A percentile compares a stretch with the other conserved stretches of the same genome.
phyloP scores from a whole-genome alignment of 2,113 vertebrate genomes.

The Centropus unirufus region DNA sequence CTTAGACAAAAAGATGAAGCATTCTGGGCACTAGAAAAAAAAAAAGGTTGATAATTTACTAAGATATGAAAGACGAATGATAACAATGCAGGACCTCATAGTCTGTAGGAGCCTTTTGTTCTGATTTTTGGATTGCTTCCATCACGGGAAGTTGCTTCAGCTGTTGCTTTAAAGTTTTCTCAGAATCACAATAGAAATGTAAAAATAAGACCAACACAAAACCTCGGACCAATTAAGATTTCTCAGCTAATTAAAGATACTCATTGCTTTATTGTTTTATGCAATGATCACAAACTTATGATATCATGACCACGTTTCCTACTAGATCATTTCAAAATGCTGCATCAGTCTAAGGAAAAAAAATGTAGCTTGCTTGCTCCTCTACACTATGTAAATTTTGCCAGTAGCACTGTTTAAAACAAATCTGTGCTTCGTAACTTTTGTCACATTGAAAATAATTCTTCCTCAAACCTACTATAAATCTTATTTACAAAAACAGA shows the following conservation, averaged over 20 bases:
- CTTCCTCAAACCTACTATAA: not conserved
- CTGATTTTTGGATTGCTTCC: slow-evolving; percentile 43
- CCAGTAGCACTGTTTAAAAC: not conserved
- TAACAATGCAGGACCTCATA: slow-evolving; percentile 1
- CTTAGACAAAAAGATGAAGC: not conserved
- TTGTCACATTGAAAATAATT: not conserved
- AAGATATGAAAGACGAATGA: not conserved
- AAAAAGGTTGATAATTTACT: not conserved
- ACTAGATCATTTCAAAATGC: not conserved
- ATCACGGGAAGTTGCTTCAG: slow-evolving; percentile 41
- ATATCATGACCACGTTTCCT: not conserved
- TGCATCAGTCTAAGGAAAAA: not conserved
- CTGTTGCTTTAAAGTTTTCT: slow-evolving; percentile 27
- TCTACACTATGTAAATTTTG: not conserved
- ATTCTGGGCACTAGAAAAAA: not conserved
- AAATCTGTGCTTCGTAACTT: not conserved
- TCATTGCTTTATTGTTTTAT: not conserved
- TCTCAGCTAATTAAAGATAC: not conserved
- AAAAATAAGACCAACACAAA: not conserved
- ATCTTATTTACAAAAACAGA: not conserved
- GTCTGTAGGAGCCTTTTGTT: slow-evolving; percentile 40
- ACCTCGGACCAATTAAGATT: not conserved
- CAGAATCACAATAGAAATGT: slow-evolving; percentile 21
- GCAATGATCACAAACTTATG: not conserved
- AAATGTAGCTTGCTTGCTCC: not conserved